Conservation (phyloP, 2,113 vertebrate genomes). For the Otocyon megalotis region DNA sequence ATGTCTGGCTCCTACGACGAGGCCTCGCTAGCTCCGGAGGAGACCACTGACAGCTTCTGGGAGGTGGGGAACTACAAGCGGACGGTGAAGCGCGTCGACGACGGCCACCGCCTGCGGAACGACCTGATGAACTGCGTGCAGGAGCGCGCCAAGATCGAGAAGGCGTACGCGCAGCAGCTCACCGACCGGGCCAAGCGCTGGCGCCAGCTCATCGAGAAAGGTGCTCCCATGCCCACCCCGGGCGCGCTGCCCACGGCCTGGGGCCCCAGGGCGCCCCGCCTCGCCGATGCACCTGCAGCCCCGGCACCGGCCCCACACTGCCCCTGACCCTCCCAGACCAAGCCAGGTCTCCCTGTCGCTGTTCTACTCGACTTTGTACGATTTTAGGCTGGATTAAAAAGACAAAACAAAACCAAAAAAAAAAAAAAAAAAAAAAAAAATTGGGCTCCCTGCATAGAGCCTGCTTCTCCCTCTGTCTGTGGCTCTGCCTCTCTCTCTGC, state of each 20-base stretch:
- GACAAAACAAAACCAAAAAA: neutral
- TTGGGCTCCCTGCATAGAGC: too few species aligned
- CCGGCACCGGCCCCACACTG: neutral
- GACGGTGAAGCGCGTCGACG: slow-evolving; percentile 96
- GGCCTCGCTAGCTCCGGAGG: slow-evolving; percentile 90
- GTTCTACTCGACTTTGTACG: neutral
- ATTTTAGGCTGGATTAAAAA: neutral
- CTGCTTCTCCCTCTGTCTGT: too few species aligned
- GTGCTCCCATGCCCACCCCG: slow-evolving; percentile 79
- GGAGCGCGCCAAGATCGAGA: slow-evolving; percentile 98
- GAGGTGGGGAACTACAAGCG: slow-evolving; percentile 99
- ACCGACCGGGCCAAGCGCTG: slow-evolving; percentile 98
- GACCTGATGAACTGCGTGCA: slow-evolving; percentile 98
- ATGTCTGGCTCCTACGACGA: slow-evolving; percentile 99
- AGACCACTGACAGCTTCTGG: slow-evolving; percentile 99
- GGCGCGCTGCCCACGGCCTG: neutral
- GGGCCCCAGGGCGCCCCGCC: neutral
- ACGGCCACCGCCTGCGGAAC: slow-evolving; percentile 97
- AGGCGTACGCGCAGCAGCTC: slow-evolving; percentile 96
- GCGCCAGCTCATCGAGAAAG: slow-evolving; percentile 99
- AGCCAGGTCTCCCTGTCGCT: neutral
- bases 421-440: too few species aligned
- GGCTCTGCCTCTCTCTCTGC: too few species aligned
- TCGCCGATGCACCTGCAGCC: neutral
- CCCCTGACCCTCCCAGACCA: neutral